Base-by-base conservation (phyloP, 2,888 invertebrate genomes). In the Acanthoscelides obtectus region DNA sequence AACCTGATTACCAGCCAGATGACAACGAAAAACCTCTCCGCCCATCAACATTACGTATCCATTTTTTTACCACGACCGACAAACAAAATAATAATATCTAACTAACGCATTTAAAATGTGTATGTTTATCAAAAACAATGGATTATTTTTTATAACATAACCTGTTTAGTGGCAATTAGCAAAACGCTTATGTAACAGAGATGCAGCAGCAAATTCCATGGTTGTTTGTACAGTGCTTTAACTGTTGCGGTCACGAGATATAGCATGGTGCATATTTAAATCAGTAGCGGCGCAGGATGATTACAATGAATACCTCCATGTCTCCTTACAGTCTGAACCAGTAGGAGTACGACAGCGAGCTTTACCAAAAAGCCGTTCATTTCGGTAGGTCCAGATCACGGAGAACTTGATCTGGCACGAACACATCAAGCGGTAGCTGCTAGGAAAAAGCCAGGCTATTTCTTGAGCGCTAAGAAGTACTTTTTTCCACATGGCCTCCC, bases 101-200 rank as follows among this genome's bases (percentile, higher is more conserved):
- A 45, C 45, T 45, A 45, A 45, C 3, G 5, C 45, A 45, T 45
- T 45, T 6, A 12, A 45, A 45, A 45, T 45, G 45, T 45, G 45
- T 45, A 12, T 69, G 64, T 68, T 66, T 63, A 71, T 70, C 70
- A 69, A 74, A 72, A 71, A 74, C 74, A 74, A 74, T 74, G 70
- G 71, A 68, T 71, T 72, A 45, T 45, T 45, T 45, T 45, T 45
- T 12, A 67, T 69, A 71, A 71, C 69, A 72, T 72, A 71, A 65
- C 72, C 67, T 71, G 72, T 74, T 74, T 71, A 72, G 22, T 69
- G 67, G 71, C 71, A 74, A 74, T 74, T 74, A 72, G 72, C 69
- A 63, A 45, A 45, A 45, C 45, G 64, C 69, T 76, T 76, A 76
- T 72, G 74, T 76, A 76, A 76, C 71, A n/a, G 69, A 72, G 45